These are phyloP conservation scores for Eurytoma californica DNA, from an alignment of 2,888 invertebrate genomes.

Conservation along the genomic window DNA sequence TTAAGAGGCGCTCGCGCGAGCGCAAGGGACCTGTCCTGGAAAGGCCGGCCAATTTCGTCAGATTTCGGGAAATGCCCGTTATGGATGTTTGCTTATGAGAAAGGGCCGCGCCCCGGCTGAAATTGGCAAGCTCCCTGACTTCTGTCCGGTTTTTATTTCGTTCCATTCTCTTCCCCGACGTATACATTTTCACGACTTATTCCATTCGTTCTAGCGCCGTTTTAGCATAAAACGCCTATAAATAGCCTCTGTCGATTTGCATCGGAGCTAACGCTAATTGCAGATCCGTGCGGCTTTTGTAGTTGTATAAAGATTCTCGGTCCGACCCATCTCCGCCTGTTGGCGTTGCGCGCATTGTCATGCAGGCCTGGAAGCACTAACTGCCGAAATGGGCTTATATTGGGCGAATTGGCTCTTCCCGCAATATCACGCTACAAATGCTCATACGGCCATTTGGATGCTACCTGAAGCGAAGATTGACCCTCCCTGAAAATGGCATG, in stretches of 20 bases:
- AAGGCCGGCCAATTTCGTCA: conserved; percentile 44
- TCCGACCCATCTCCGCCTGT: no score
- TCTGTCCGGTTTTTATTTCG: not conserved
- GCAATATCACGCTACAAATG: conserved; percentile 47
- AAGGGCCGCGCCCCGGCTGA: not conserved
- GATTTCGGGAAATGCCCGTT: conserved; percentile 31
- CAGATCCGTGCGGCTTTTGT: no score
- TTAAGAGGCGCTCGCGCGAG: conserved; percentile 61
- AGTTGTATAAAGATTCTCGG: no score
- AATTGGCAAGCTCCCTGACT: not conserved
- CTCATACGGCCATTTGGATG: conserved; percentile 47
- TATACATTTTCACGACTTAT: not conserved
- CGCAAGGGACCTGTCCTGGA: not conserved
- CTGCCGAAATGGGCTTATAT: conserved; percentile 8
- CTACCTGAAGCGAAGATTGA: conserved; percentile 51
- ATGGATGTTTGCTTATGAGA: not conserved
- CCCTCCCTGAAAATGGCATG: conserved; percentile 39
- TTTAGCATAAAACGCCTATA: no score
- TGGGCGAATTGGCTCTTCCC: conserved; percentile 34
- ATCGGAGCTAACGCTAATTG: no score
- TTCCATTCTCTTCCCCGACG: not conserved
- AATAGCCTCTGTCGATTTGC: no score
- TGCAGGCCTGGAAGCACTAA: not conserved
- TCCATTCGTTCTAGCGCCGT: no score
- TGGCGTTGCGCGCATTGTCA: no score